phyloP scores from a whole-genome alignment of 1,140 invertebrate genomes.

The Metaphire vulgaris region DNA sequence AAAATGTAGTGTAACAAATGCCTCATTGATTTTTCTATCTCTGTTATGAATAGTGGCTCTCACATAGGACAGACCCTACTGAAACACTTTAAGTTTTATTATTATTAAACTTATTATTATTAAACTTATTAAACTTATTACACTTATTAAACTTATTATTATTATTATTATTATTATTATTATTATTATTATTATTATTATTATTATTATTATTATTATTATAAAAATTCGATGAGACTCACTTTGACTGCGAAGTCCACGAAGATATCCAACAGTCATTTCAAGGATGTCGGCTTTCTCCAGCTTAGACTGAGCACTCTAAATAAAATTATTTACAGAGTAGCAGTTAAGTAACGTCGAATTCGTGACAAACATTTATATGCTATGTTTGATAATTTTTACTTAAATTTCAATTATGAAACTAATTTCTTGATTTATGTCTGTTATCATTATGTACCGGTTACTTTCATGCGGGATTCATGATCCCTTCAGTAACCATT shows the following conservation, averaged over 20 bases:
- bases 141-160: background rate
- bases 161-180: background rate
- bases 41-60: too few species aligned
- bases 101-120: background rate
- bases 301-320: constrained; percentile 63
- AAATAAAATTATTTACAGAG: too few species aligned
- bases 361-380: background rate
- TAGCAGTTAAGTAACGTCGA: too few species aligned
- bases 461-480: background rate
- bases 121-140: background rate
- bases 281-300: constrained; percentile 96
- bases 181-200: background rate
- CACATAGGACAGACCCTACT: too few species aligned
- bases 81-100: too few species aligned
- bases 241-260: constrained; percentile 34
- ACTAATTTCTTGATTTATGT: background rate
- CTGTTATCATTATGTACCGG: background rate
- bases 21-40: too few species aligned
- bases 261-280: constrained; percentile 86
- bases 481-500: background rate
- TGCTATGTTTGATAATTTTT: background rate
- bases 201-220: background rate
- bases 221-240: background rate
- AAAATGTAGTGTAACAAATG: too few species aligned
- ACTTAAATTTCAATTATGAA: background rate